Evolutionary conservation across 2,797 vertebrate species (phyloP), one percentile per base, ranked within the genome.

Genomic region (Hirundo rustica): DNA sequence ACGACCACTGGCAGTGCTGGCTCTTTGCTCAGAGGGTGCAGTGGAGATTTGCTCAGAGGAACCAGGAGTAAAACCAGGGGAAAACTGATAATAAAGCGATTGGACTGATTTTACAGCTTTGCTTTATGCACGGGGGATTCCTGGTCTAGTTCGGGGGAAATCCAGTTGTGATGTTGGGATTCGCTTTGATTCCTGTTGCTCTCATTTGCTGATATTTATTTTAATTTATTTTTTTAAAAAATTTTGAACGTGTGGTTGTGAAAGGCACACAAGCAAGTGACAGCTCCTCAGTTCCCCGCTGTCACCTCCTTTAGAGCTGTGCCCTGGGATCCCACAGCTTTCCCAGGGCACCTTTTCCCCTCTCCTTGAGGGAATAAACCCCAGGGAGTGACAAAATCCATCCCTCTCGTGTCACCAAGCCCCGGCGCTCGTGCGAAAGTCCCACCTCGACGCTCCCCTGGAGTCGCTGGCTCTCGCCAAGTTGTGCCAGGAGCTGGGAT

Each of bases 171-270:
- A 40, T 26, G 38, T 4, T 30, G 36, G 27, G 68, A 66, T 30
- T 9, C 17, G 40, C 23, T 81, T 40, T 54, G 47, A 15, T 57
- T 82, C 53, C 72, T 55, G 0, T 30, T 11, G 16, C 38, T 68
- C 26, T 66, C 21, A 1, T 60, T 57, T 22, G 23, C 16, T 71
- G 44, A 12, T 34, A 8, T 6, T 44, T 12, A 5, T 40, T 36
- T 38, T 18, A 15, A 11, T 15, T 9, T 55, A 1, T 12, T 22
- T 7, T 7, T 40, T 40, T 14, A 10, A 10, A 38, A 38, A 12
- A 23, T 32, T 38, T 60, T 34, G 32, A 38, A 20, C 0, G 0
- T 18, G 9, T 9, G 10, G 25, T 14, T n/a, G 18, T 29, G 32
- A 57, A 38, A 67, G 34, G 36, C 32, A 13, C 10, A 0, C 3